phyloP scores from a whole-genome alignment of 2,797 vertebrate genomes.

The Sardinella longiceps region DNA sequence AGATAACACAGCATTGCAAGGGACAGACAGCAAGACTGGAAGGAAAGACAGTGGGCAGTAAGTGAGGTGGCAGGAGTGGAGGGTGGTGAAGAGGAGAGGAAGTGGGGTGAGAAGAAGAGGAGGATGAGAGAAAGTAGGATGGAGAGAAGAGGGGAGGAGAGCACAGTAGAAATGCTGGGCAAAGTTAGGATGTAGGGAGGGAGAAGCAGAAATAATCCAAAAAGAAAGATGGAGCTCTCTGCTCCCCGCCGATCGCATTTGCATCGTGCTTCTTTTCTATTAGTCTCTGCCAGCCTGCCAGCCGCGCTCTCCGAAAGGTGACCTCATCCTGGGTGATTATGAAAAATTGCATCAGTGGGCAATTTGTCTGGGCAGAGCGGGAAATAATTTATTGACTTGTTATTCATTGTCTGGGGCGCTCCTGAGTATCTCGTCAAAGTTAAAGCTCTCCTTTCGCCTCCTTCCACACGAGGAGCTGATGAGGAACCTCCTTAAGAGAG shows the following conservation, averaged over 20 bases:
- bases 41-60: not conserved
- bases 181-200: not conserved
- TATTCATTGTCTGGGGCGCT: conserved; percentile 14
- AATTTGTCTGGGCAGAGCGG: not conserved
- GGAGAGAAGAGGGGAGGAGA: not conserved
- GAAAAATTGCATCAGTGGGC: conserved; percentile 24
- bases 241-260: conserved; percentile 65
- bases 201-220: not conserved
- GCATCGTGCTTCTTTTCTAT: conserved; percentile 60
- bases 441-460: not conserved
- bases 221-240: not conserved
- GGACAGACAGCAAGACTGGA: not conserved
- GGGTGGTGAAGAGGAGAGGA: not conserved
- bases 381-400: conserved; percentile 23
- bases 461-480: not conserved
- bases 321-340: conserved; percentile 15
- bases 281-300: conserved; percentile 52
- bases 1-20: not conserved
- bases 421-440: not conserved
- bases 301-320: conserved; percentile 2
- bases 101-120: conserved; percentile 44
- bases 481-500: not conserved
- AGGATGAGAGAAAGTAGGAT: not conserved
- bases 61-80: not conserved
- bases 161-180: no score